Conservation (phyloP, 2,888 invertebrate species). For the Acrobasis repandana region DNA sequence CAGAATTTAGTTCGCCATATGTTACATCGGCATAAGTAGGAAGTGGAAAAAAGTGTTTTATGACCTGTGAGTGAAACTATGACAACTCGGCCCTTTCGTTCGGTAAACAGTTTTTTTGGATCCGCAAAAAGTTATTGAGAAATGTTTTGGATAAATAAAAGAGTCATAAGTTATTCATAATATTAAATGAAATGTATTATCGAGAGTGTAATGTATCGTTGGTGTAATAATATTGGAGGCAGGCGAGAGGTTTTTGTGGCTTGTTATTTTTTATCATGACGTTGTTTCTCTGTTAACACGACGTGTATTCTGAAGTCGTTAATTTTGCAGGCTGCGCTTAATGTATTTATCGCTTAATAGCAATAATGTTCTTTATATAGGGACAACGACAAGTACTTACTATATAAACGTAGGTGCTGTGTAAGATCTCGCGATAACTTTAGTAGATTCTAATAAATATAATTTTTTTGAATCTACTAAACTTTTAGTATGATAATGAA, state of each 20-base stretch:
- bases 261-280: constrained; percentile 20
- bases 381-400: constrained; percentile 4
- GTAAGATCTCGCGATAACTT: background rate
- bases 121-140: constrained; percentile 50
- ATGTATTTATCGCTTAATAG: constrained; percentile 16
- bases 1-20: constrained; percentile 82
- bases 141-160: constrained; percentile 50
- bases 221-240: constrained; percentile 14
- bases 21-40: constrained; percentile 75
- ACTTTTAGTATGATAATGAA: too few species aligned
- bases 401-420: background rate
- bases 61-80: constrained; percentile 73
- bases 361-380: constrained; percentile 9
- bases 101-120: constrained; percentile 55
- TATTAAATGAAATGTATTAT: constrained; percentile 23
- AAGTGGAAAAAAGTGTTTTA: constrained; percentile 80
- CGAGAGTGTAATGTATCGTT: constrained; percentile 19
- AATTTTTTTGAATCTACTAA: too few species aligned
- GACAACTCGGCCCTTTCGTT: constrained; percentile 65
- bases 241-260: constrained; percentile 17
- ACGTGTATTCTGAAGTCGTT: constrained; percentile 14
- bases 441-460: background rate
- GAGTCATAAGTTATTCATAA: constrained; percentile 47
- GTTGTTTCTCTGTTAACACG: constrained; percentile 22
- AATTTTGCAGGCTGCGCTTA: constrained; percentile 18